phyloP scores from a whole-genome alignment of 2,888 invertebrate genomes.

The Amphipoea oculea region DNA sequence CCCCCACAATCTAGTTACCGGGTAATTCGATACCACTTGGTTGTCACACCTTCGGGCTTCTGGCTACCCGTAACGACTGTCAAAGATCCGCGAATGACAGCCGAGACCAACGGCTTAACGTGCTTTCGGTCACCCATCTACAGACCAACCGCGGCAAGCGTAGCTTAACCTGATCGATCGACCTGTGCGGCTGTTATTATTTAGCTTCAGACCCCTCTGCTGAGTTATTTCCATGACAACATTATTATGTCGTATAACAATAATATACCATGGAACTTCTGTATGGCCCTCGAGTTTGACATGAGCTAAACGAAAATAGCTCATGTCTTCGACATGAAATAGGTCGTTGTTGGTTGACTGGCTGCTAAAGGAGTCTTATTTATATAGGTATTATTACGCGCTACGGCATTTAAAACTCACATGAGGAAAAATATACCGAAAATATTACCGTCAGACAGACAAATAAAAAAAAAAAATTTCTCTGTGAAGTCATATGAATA shows the following conservation, averaged over 20 bases:
- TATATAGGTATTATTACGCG: neutral
- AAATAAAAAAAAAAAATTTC: conserved; percentile 18
- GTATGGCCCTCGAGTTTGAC: neutral
- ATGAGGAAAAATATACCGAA: neutral
- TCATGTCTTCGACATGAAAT: neutral
- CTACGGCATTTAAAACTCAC: neutral
- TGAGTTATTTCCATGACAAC: neutral
- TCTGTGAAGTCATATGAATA: conserved; percentile 1
- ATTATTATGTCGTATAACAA: neutral
- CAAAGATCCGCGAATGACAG: no score
- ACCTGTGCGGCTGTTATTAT: no score
- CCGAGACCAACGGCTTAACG: no score
- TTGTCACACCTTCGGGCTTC: no score
- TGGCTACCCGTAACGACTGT: no score
- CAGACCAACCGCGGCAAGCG: no score
- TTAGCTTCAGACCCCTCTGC: no score
- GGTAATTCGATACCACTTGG: no score
- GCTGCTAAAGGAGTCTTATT: conserved; percentile 3
- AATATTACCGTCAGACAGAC: neutral
- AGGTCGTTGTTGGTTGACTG: neutral
- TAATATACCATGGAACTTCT: neutral
- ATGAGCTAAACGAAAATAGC: conserved; percentile 1
- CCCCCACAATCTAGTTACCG: no score
- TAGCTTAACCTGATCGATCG: no score
- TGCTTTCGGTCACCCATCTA: no score